phyloP scores from a whole-genome alignment of 1,140 invertebrate genomes.

The Bombus balteatus region DNA sequence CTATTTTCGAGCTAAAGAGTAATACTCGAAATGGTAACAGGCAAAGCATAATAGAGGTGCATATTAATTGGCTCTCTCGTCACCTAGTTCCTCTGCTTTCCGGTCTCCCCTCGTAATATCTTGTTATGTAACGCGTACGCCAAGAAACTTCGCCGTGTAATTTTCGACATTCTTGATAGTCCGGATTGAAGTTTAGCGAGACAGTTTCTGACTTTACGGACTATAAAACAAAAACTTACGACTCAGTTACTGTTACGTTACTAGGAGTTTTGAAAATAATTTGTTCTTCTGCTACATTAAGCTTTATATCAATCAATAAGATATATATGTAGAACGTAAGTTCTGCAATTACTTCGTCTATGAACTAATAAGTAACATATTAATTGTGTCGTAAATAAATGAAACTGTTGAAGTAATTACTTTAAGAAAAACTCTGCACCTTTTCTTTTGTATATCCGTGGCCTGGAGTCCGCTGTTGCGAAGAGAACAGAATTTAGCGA shows the following conservation, averaged over 20 bases:
- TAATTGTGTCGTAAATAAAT: no score
- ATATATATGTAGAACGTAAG: no score
- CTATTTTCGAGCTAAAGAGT: not conserved
- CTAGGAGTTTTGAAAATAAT: not conserved
- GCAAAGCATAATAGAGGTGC: constrained; percentile 11
- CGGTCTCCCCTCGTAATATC: constrained; percentile 20
- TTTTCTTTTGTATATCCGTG: no score
- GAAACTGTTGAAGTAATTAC: no score
- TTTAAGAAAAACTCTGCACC: no score
- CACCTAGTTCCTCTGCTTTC: not conserved
- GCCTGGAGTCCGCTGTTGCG: no score
- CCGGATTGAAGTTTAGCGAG: constrained; percentile 45
- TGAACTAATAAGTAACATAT: no score
- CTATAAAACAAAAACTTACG: constrained; percentile 38
- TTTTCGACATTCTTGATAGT: constrained; percentile 42
- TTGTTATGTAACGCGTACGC: constrained; percentile 45
- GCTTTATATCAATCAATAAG: no score
- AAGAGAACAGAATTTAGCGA: no score
- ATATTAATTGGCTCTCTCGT: constrained; percentile 55
- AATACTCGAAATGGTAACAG: not conserved
- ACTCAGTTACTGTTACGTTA: not conserved
- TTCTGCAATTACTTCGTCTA: no score
- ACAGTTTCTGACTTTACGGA: constrained; percentile 43
- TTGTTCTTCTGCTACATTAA: not conserved
- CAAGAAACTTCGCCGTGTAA: constrained; percentile 40